Conservation (phyloP, 2,113 vertebrate species). For the Bungarus multicinctus region DNA sequence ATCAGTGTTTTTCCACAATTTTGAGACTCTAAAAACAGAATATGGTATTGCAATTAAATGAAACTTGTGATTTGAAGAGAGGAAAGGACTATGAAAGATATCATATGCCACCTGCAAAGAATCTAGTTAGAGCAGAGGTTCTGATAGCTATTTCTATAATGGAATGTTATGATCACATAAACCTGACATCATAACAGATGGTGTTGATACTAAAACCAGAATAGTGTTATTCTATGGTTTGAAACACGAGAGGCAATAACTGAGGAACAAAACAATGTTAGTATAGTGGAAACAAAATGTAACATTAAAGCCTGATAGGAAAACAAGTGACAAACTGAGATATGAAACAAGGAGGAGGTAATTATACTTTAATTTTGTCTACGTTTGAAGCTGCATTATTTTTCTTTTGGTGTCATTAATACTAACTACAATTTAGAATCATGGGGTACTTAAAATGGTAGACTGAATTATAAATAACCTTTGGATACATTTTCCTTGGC, state of each 20-base stretch:
- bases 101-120: not conserved
- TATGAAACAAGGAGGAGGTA: not conserved
- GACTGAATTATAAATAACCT: not conserved
- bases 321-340: not conserved
- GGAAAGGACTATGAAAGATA: not conserved
- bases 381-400: not conserved
- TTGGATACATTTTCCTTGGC: not conserved
- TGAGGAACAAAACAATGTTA: not conserved
- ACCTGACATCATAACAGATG: not conserved
- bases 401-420: not conserved
- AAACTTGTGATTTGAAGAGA: not conserved
- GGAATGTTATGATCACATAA: not conserved
- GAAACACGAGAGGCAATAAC: not conserved
- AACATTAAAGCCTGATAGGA: not conserved
- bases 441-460: not conserved
- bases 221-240: not conserved
- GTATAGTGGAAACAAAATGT: not conserved
- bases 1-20: not conserved
- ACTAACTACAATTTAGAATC: not conserved
- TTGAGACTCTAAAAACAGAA: not conserved
- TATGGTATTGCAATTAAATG: not conserved
- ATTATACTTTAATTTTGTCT: not conserved
- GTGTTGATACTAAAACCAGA: not conserved
- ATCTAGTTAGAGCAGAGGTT: not conserved
- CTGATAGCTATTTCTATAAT: not conserved